A percentile compares a stretch with the other conserved stretches of the same genome.
These are phyloP conservation scores for Carcharodon carcharias DNA, from an alignment of 2,797 vertebrate species.

Conservation along the genomic window DNA sequence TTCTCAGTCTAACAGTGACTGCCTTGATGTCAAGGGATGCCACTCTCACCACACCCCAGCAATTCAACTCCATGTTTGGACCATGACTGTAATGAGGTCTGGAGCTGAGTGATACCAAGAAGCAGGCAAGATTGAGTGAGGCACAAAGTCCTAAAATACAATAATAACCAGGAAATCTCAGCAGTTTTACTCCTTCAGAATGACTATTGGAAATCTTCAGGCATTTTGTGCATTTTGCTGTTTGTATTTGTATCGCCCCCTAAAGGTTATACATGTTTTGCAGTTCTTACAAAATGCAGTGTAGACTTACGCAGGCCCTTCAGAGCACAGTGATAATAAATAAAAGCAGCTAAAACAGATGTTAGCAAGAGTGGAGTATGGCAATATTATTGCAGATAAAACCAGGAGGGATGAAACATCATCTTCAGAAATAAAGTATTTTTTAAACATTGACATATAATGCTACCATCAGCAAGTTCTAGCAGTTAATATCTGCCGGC, in stretches of 20 bases:
- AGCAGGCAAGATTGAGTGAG: accelerated
- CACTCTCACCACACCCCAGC: too few relatives aligned
- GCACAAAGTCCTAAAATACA: neutral
- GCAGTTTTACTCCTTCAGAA: conserved; percentile 10
- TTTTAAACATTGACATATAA: conserved; percentile 42
- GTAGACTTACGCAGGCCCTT: conserved; percentile 60
- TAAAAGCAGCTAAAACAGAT: conserved; percentile 51
- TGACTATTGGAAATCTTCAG: conserved; percentile 23
- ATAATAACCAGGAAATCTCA: neutral
- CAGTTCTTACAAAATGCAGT: conserved; percentile 50
- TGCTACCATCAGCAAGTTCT: conserved; percentile 56
- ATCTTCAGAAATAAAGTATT: conserved; percentile 52
- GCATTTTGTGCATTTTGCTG: conserved; percentile 47
- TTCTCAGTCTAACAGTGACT: neutral
- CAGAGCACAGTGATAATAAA: conserved; percentile 55
- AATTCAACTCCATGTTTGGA: neutral
- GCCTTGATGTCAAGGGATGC: neutral
- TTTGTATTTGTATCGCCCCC: conserved; percentile 56
- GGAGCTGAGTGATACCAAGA: conserved; percentile 8
- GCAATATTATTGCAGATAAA: conserved; percentile 41
- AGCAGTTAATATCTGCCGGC: conserved; percentile 58
- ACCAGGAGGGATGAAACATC: conserved; percentile 52
- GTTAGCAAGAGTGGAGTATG: conserved; percentile 43
- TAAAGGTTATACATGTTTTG: conserved; percentile 51
- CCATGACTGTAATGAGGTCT: neutral